These are phyloP conservation scores for Cotesia congregata DNA, from an alignment of 2,888 invertebrate genomes.

Conservation along the genomic window DNA sequence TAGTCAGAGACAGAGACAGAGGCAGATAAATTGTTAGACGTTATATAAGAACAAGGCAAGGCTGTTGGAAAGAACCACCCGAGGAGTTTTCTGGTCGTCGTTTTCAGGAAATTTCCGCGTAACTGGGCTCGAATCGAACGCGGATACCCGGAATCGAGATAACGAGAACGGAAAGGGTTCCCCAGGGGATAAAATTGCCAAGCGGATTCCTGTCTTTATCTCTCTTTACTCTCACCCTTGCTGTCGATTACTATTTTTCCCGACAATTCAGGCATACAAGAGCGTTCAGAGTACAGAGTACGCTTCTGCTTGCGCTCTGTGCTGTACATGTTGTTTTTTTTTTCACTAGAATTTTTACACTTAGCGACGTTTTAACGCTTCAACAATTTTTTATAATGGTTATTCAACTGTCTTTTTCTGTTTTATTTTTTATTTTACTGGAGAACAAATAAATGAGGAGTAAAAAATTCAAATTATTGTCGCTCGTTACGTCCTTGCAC, in stretches of 20 bases:
- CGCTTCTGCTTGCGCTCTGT: background rate
- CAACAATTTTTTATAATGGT: conserved; percentile 32
- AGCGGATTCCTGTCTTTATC: conserved; percentile 41
- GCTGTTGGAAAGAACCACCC: background rate
- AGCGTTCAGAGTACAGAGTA: conserved; percentile 1
- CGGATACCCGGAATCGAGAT: conserved; percentile 44
- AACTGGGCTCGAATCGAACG: conserved; percentile 36
- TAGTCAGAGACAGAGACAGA: background rate
- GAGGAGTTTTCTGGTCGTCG: conserved; percentile 2
- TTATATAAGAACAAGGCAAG: conserved; percentile 15
- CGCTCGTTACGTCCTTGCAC: background rate
- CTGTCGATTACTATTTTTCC: conserved; percentile 33
- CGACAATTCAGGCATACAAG: conserved; percentile 26
- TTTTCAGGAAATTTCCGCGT: conserved; percentile 35
- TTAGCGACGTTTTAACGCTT: conserved; percentile 32
- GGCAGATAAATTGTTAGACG: conserved; percentile 12
- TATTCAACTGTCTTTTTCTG: conserved; percentile 14
- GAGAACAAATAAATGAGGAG: conserved; percentile 6
- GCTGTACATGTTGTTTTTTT: conserved; percentile 20
- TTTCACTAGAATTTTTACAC: conserved; percentile 42
- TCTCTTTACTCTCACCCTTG: conserved; percentile 24
- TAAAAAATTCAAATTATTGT: background rate
- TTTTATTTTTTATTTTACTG: background rate
- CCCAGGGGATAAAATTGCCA: conserved; percentile 44
- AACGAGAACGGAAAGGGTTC: conserved; percentile 44